phyloP scores from a whole-genome alignment of 2,888 invertebrate genomes.

The Orgyia antiqua region DNA sequence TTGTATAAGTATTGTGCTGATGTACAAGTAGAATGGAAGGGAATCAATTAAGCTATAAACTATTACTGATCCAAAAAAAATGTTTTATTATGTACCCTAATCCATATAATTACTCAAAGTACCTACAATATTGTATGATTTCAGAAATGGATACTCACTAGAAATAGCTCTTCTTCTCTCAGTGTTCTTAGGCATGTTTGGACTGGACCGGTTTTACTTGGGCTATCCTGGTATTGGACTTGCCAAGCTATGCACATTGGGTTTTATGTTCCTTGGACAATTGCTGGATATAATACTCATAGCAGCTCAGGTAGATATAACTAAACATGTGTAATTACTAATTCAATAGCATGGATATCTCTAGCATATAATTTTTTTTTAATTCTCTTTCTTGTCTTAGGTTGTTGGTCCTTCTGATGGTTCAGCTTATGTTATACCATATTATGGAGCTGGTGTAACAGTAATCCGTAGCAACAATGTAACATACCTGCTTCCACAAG shows the following conservation, averaged over 20 bases:
- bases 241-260: constrained; percentile 95
- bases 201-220: constrained; percentile 97
- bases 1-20: too few species aligned
- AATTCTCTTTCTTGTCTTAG: too few species aligned
- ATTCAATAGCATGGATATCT: too few species aligned
- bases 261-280: constrained; percentile 97
- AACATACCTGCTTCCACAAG: constrained; percentile 88
- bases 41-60: too few species aligned
- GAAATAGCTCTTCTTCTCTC: constrained; percentile 95
- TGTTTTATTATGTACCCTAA: too few species aligned
- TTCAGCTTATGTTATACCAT: constrained; percentile 94
- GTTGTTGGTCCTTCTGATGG: constrained; percentile 97
- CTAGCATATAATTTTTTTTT: too few species aligned
- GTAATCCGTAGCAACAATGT: constrained; percentile 90
- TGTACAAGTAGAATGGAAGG: too few species aligned
- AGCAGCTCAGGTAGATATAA: constrained; percentile 89
- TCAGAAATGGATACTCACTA: constrained; percentile 95
- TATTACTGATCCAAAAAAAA: too few species aligned
- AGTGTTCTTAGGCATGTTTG: constrained; percentile 98
- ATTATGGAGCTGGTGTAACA: constrained; percentile 92
- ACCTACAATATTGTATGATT: too few species aligned
- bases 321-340: too few species aligned
- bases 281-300: constrained; percentile 96
- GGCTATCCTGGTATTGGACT: constrained; percentile 98
- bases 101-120: constrained; percentile 1